phyloP scores from a whole-genome alignment of 2,797 vertebrate species.

The Lophura swinhoii region DNA sequence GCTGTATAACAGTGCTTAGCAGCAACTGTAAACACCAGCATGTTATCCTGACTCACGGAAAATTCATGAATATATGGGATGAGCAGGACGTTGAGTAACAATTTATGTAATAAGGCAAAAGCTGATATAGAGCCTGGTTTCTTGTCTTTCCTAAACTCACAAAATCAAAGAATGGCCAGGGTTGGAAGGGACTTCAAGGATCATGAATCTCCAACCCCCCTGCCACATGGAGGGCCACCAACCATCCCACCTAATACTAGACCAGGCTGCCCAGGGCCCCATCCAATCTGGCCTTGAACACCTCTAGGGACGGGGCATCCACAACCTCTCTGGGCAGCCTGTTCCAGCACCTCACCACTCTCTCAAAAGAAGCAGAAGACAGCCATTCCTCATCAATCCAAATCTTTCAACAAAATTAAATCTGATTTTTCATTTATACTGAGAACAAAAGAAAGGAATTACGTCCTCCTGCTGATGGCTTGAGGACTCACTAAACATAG shows the following conservation, averaged over 20 bases:
- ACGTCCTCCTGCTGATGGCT: background rate
- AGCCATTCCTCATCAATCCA: background rate
- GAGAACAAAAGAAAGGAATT: background rate
- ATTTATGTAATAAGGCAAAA: background rate
- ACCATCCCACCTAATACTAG: no score
- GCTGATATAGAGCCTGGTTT: background rate
- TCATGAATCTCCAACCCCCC: no score
- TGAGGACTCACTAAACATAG: background rate
- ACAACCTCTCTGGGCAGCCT: no score
- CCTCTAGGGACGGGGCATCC: no score
- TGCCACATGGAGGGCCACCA: no score
- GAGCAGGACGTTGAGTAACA: fast-evolving
- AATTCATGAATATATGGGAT: background rate
- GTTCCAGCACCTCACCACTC: no score
- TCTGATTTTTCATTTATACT: background rate
- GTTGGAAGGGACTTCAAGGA: no score
- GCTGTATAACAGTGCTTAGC: no score
- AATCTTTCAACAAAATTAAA: background rate
- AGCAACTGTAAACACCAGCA: background rate
- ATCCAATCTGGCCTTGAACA: no score
- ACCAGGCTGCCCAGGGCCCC: no score
- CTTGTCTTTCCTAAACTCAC: background rate
- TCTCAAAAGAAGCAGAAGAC: background rate
- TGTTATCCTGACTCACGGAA: background rate
- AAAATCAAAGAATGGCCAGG: no score